Evolutionary conservation across 2,113 vertebrate genomes (phyloP), one percentile per base, ranked within the genome.

Genomic region (Dromiciops gliroides): DNA sequence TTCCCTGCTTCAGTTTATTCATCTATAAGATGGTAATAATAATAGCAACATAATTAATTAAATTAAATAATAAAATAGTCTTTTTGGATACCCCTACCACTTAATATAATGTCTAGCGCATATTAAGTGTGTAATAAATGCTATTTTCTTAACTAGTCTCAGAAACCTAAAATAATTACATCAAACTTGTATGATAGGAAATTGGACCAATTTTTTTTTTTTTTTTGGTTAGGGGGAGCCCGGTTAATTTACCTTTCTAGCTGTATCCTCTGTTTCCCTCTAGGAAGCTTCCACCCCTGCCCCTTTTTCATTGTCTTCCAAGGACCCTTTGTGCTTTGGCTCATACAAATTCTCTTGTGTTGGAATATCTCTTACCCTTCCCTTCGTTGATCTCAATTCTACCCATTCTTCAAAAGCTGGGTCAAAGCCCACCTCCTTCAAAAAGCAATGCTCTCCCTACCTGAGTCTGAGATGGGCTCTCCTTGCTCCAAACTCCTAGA

Each of bases 241-340:
- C 28, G 53, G 53, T 28, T 28, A 28, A 56, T 56, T 28, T 56
- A 56, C 9, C 26, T 56, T 56, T 28, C 9, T 26, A 56, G 53
- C 53, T 56, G 8, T 28, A 10, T 56, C 26, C 53, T 53, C 6
- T 28, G 26, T 28, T 56, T 49, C 44, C 23, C 22, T 23, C 0
- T 52, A 52, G 26, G 53, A 10, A 53, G 52, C 52, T 53, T 52
- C 10, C 89, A 75, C 47, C 9, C n/a, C 88, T 47, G 50, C 88
- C 53, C 3, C 0, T 24, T n/a, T 5, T 28, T 56, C 60, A 3
- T 4, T 48, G 1, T 48, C 26, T 37, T 31, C 0, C 0, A 10
- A 51, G 83, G 14, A 22, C 6, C 0, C 47, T 26, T 44, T 16
- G 0, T 8, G 9, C 90, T 48, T 26, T 90, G 53, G 12, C 90